Evolutionary conservation across 2,797 vertebrate species (phyloP).

Genomic region (Intellagama lesueurii): DNA sequence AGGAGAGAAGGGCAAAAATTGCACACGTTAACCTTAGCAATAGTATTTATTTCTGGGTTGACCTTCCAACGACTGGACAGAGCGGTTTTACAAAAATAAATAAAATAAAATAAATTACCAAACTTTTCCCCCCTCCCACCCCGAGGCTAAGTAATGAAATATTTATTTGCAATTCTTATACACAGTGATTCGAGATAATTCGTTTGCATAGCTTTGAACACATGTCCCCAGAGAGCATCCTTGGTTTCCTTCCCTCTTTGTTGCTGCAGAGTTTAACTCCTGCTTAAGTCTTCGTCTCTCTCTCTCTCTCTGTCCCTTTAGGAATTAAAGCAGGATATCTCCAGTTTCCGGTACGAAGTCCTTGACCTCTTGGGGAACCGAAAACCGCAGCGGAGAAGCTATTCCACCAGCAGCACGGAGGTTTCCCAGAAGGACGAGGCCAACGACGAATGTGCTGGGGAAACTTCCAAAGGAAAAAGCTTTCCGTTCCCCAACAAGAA

Average conservation of each 20-base stretch:
- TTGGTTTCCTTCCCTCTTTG: not conserved
- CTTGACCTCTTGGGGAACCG: conserved; percentile 94
- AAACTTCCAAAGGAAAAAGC: conserved; percentile 86
- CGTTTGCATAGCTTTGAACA: not conserved
- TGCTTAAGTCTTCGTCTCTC: not conserved
- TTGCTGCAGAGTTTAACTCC: conserved; percentile 35
- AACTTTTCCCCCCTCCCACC: fast-evolving
- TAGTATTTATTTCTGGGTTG: not conserved
- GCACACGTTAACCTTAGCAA: too few species aligned
- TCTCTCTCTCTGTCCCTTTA: conserved; percentile 60
- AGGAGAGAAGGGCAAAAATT: too few species aligned
- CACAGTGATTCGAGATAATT: not conserved
- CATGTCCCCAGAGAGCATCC: fast-evolving
- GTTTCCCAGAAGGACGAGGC: conserved; percentile 85
- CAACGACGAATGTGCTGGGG: conserved; percentile 74
- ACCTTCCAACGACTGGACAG: not conserved
- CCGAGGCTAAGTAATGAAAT: not conserved
- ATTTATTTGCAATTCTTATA: not conserved
- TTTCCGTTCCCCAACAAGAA: conserved; percentile 83
- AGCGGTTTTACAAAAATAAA: too few species aligned
- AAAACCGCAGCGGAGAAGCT: conserved; percentile 89
- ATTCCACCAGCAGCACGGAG: conserved; percentile 90
- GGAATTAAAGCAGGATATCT: conserved; percentile 98
- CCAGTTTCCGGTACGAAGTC: conserved; percentile 96
- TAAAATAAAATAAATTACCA: not conserved